A percentile compares a stretch with the other conserved stretches of the same genome.
Evolutionary conservation across 2,888 invertebrate species (phyloP).

Genomic region (Cancer borealis): DNA sequence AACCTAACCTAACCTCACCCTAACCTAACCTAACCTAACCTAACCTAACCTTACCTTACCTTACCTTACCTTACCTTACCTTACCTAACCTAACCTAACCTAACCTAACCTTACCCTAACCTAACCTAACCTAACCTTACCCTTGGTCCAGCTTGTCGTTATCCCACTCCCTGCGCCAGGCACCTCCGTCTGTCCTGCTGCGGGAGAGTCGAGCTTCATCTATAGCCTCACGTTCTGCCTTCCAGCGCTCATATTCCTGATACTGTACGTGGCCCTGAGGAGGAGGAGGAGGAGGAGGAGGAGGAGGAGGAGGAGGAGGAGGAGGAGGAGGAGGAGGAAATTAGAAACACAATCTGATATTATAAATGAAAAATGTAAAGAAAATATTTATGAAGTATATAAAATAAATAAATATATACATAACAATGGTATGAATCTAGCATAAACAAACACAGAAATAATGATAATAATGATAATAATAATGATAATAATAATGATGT

Average conservation of each 20-base stretch:
- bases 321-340: background rate
- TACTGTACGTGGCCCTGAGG: constrained; percentile 27
- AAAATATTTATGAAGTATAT: too few relatives aligned
- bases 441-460: background rate
- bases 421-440: too few relatives aligned
- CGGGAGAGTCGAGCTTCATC: constrained; percentile 68
- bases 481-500: background rate
- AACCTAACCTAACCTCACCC: too few relatives aligned
- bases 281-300: background rate
- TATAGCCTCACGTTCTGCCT: constrained; percentile 68
- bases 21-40: too few relatives aligned
- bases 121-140: background rate
- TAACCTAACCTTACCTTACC: too few relatives aligned
- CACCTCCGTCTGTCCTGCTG: constrained; percentile 63
- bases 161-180: constrained; percentile 74
- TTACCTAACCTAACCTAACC: too few relatives aligned
- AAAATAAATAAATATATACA: too few relatives aligned
- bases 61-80: too few relatives aligned
- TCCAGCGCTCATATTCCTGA: constrained; percentile 72
- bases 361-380: background rate
- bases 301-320: background rate
- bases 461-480: background rate
- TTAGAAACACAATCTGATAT: too few relatives aligned
- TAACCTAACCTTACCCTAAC: background rate
- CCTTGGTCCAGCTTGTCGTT: constrained; percentile 68